Percentiles rank a stretch among this genome's conserved stretches.
phyloP scores from a whole-genome alignment of 2,888 invertebrate species.

The Aporophyla nigra region DNA sequence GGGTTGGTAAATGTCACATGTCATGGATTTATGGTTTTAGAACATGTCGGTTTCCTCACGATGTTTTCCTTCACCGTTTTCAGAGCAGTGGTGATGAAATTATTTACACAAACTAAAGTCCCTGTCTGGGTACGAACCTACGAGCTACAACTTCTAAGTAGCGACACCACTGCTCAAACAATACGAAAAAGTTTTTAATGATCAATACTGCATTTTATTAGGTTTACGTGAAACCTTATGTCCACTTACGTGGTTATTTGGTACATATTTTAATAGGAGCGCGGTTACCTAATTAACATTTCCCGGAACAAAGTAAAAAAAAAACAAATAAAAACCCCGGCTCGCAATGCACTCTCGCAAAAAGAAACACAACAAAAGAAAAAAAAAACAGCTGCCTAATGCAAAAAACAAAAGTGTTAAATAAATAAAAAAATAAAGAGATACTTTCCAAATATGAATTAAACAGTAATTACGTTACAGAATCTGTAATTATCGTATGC shows the following conservation, averaged over 20 bases:
- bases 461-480: constrained; percentile 4
- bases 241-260: too few relatives aligned
- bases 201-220: not conserved
- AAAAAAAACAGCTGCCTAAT: constrained; percentile 33
- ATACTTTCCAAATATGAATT: constrained; percentile 4
- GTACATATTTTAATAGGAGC: not conserved
- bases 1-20: too few relatives aligned
- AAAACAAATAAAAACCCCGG: constrained; percentile 26
- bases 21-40: too few relatives aligned
- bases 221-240: not conserved
- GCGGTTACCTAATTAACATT: constrained; percentile 3
- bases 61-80: too few relatives aligned
- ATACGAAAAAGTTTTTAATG: not conserved
- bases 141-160: too few relatives aligned
- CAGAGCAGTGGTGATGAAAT: too few relatives aligned
- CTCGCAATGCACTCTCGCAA: constrained; percentile 55
- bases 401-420: constrained; percentile 25
- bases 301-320: constrained; percentile 11
- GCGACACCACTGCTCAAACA: not conserved
- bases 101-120: too few relatives aligned
- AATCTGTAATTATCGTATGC: constrained; percentile 49
- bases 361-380: constrained; percentile 17
- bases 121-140: too few relatives aligned
- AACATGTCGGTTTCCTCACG: too few relatives aligned
- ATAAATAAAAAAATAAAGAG: constrained; percentile 1